These are phyloP conservation scores for Sardinella longiceps DNA, from an alignment of 2,797 vertebrate species.

Conservation along the genomic window DNA sequence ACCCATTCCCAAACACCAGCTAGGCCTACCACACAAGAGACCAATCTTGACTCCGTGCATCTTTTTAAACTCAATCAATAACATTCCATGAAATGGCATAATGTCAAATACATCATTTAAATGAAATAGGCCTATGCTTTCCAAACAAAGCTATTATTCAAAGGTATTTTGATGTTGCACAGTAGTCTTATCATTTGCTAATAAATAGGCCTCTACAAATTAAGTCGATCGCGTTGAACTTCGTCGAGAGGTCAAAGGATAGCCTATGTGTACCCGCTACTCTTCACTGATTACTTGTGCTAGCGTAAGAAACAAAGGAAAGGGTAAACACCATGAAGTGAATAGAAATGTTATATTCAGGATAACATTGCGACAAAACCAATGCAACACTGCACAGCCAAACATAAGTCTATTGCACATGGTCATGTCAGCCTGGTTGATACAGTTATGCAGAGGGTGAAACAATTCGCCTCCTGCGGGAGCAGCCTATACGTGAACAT, in stretches of 20 bases:
- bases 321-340: neutral
- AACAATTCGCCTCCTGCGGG: slow-evolving; percentile 10
- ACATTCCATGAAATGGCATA: too few species aligned
- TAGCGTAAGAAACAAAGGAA: neutral
- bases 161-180: too few species aligned
- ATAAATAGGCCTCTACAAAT: too few species aligned
- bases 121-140: too few species aligned
- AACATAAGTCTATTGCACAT: neutral
- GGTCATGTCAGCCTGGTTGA: slow-evolving; percentile 7
- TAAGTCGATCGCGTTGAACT: neutral
- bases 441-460: slow-evolving; percentile 18
- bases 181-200: too few species aligned
- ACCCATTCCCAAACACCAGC: neutral
- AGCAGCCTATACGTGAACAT: slow-evolving; percentile 4
- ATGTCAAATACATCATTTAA: too few species aligned
- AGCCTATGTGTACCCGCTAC: too few species aligned
- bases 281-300: neutral
- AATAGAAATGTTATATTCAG: neutral
- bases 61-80: too few species aligned
- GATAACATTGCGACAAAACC: neutral
- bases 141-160: too few species aligned
- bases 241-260: slow-evolving; percentile 10
- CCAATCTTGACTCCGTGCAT: too few species aligned
- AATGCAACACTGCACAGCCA: neutral
- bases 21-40: too few species aligned